Conservation (phyloP, 2,888 invertebrate species). For the Andrena flavipes region DNA sequence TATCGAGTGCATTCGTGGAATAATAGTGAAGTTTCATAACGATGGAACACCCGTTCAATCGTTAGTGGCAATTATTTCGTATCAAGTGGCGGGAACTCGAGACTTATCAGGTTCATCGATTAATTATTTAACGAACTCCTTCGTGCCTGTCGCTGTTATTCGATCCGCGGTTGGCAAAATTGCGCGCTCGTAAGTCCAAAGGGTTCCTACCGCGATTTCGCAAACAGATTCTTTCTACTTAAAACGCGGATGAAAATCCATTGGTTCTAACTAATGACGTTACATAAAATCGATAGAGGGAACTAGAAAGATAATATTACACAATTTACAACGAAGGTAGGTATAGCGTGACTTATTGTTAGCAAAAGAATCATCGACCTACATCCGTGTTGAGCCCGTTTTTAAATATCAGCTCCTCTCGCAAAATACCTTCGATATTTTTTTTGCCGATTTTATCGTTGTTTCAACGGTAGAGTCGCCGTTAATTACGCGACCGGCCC, state of each 20-base stretch:
- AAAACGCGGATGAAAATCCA: no score
- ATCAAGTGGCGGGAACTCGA: constrained; percentile 59
- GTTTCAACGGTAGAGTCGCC: neutral
- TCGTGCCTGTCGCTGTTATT: constrained; percentile 28
- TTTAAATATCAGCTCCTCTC: neutral
- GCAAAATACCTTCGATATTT: neutral
- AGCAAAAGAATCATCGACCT: no score
- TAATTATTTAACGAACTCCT: constrained; percentile 61
- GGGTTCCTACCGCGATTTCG: no score
- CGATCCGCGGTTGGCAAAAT: neutral
- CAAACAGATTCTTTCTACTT: no score
- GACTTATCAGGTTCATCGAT: constrained; percentile 67
- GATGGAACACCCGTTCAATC: constrained; percentile 57
- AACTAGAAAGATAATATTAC: no score
- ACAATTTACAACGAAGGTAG: no score
- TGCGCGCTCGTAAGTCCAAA: neutral
- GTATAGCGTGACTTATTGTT: no score
- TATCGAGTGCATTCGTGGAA: constrained; percentile 22
- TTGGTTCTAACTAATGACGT: no score
- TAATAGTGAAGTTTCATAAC: constrained; percentile 57
- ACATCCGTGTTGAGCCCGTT: neutral
- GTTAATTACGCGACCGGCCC: neutral
- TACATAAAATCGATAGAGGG: no score
- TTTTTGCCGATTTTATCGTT: neutral
- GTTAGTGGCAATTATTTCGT: constrained; percentile 67